Conservation (phyloP, 2,113 vertebrate species). For the Ammodytes marinus region DNA sequence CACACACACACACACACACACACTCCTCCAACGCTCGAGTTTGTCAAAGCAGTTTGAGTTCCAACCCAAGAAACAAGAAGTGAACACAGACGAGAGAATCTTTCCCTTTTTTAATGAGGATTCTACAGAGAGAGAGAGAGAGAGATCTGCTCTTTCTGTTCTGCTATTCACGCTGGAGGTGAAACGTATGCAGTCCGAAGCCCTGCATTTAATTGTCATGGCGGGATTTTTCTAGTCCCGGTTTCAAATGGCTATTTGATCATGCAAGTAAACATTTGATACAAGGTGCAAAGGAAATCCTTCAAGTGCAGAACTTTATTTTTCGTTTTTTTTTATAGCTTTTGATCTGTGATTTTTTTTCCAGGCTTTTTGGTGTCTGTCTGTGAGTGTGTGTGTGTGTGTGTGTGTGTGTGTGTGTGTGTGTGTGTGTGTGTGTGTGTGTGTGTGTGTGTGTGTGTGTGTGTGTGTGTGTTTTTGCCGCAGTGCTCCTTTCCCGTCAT, state of each 20-base stretch:
- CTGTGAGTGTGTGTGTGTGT: too few relatives aligned
- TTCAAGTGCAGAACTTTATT: neutral
- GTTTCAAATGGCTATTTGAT: slow-evolving; percentile 14
- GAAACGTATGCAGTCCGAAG: neutral
- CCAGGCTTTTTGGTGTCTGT: slow-evolving; percentile 5
- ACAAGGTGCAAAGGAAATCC: neutral
- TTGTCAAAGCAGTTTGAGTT: slow-evolving; percentile 20
- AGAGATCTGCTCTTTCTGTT: too few relatives aligned
- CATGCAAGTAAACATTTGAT: slow-evolving; percentile 8
- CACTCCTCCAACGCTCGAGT: neutral
- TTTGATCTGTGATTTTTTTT: slow-evolving; percentile 39
- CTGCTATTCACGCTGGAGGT: slow-evolving; percentile 6
- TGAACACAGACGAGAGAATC: neutral
- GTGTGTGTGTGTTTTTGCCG: slow-evolving; percentile 23
- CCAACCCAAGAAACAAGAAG: neutral
- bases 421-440: too few relatives aligned
- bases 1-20: too few relatives aligned
- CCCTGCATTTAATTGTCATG: slow-evolving; percentile 6
- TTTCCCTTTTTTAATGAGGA: neutral
- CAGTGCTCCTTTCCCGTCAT: slow-evolving; percentile 47
- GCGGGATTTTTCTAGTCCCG: too few relatives aligned
- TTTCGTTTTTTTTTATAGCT: slow-evolving; percentile 32
- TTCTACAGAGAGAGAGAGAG: slow-evolving; percentile 19
- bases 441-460: slow-evolving; percentile 22
- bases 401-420: too few relatives aligned